phyloP scores from a whole-genome alignment of 2,888 invertebrate species.

The Oscheius onirici region DNA sequence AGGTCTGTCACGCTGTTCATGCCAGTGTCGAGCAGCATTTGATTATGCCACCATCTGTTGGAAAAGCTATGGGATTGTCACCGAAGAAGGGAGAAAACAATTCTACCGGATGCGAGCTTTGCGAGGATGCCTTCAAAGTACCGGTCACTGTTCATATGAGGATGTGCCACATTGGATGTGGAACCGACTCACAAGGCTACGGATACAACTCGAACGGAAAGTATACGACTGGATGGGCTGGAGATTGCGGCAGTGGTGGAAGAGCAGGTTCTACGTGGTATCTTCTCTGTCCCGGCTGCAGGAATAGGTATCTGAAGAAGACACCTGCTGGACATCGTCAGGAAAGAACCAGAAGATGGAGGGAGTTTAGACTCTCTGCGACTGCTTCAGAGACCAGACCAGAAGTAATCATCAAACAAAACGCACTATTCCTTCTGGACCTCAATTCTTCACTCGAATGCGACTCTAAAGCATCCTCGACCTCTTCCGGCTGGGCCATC shows the following conservation, averaged over 20 bases:
- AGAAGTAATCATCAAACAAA: conserved; percentile 81
- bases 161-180: conserved; percentile 88
- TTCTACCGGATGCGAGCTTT: conserved; percentile 83
- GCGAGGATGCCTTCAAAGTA: conserved; percentile 78
- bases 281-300: conserved; percentile 88
- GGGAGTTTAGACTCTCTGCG: conserved; percentile 58
- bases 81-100: conserved; percentile 1
- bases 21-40: conserved; percentile 77
- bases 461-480: conserved; percentile 60
- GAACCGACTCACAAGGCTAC: conserved; percentile 80
- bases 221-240: conserved; percentile 86
- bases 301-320: conserved; percentile 80
- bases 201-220: conserved; percentile 91
- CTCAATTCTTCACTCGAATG: conserved; percentile 73
- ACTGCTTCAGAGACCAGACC: conserved; percentile 53
- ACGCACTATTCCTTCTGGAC: conserved; percentile 91
- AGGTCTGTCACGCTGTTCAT: conserved; percentile 78
- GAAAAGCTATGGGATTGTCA: conserved; percentile 31
- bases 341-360: conserved; percentile 59
- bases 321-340: conserved; percentile 59
- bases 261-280: conserved; percentile 81
- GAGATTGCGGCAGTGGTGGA: conserved; percentile 87
- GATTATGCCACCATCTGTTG: conserved; percentile 75
- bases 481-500: conserved; percentile 76
- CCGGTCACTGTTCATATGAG: conserved; percentile 93